Evolutionary conservation across 1,140 invertebrate genomes (phyloP), one percentile per base, ranked within the genome.

Genomic region (Mamestra configurata): DNA sequence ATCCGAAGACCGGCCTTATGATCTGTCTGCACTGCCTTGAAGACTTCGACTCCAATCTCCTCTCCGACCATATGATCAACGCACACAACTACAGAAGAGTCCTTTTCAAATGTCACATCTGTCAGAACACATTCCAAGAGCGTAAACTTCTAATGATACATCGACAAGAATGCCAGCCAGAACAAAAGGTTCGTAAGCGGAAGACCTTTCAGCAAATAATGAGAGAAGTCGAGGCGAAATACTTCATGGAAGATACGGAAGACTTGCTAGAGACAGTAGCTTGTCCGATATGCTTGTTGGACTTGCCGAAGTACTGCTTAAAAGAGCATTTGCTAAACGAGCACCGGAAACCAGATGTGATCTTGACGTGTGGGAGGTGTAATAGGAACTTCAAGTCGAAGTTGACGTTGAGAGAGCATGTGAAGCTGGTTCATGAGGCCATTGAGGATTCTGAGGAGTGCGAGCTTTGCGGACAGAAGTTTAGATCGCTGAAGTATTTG

Each of bases 281-380:
- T 15, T 86, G 84, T 37, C 84, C 84, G 4, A 82, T 86, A 20
- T 86, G 84, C 11, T 53, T 86, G 0, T 20, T 86, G 15, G 82
- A 86, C 35, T 20, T 84, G 40, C 79, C 84, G 1, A 84, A 82
- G 31, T 80, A 79, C 15, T 79, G 53, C 35, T 18, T 84, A 0
- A 81, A 80, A 22, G 85, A 82, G 1, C 85, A 86, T 61, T 43
- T 86, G 37, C 15, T 81, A 49, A 77, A 49, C 6, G 85, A 79
- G 11, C 85, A 86, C 37, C 78, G 73, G 35, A 84, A 82, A 24
- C 80, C 82, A 0, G 82, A 83, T n/a, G 68, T 82, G 20, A 79
- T 76, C 6, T n/a, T 84, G 22, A 81, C 77, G 5, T 86, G 84
- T 77, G 80, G 79, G 1, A 24, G 75, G 10, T 86, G 83, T 31